These are phyloP conservation scores for Dysmachus trigonus DNA, from an alignment of 2,888 invertebrate species.

Conservation along the genomic window DNA sequence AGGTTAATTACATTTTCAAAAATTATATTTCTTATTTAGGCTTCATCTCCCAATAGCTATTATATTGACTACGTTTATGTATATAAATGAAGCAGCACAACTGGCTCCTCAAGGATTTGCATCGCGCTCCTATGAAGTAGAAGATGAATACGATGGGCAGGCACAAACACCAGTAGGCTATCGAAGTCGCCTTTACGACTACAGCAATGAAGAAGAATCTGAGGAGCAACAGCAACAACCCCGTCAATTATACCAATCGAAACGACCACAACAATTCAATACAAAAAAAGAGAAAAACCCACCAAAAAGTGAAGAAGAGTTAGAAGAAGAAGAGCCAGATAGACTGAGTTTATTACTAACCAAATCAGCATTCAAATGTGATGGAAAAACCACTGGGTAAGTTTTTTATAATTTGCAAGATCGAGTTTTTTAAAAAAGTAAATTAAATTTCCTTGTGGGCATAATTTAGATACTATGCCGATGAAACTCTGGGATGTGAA, in stretches of 20 bases:
- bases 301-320: slow-evolving; percentile 68
- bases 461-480: slow-evolving; percentile 77
- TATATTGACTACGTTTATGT: not conserved
- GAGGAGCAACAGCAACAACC: slow-evolving; percentile 52
- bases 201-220: slow-evolving; percentile 58
- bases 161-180: slow-evolving; percentile 63
- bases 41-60: not conserved
- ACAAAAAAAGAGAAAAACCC: slow-evolving; percentile 47
- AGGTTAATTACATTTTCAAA: not conserved
- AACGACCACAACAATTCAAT: slow-evolving; percentile 53
- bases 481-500: slow-evolving; percentile 86
- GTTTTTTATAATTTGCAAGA: not conserved
- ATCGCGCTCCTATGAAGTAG: slow-evolving; percentile 57
- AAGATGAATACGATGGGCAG: slow-evolving; percentile 61
- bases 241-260: slow-evolving; percentile 58
- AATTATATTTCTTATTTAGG: not conserved
- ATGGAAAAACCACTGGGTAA: slow-evolving; percentile 78
- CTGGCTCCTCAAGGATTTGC: slow-evolving; percentile 60
- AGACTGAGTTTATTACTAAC: slow-evolving; percentile 79
- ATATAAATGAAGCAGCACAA: slow-evolving; percentile 21
- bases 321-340: slow-evolving; percentile 86
- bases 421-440: not conserved
- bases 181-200: slow-evolving; percentile 59
- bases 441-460: not conserved
- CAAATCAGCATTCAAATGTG: slow-evolving; percentile 85